These are phyloP conservation scores for Drosophila malerkotliana DNA, from an alignment of 1,140 invertebrate species.

Conservation along the genomic window DNA sequence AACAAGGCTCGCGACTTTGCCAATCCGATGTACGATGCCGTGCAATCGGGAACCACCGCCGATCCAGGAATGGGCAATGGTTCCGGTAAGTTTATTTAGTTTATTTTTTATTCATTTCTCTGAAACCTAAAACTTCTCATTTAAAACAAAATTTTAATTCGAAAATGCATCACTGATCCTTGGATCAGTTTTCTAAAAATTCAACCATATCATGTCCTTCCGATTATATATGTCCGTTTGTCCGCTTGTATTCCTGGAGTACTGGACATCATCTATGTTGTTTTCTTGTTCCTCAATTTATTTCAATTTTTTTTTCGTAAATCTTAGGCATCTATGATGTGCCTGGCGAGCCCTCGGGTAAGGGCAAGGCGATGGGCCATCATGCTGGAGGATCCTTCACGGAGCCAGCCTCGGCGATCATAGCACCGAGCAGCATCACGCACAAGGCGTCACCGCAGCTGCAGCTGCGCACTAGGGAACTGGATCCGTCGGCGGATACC, in stretches of 20 bases:
- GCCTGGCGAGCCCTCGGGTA: constrained; percentile 88
- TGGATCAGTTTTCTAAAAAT: too few relatives aligned
- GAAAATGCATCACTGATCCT: neutral
- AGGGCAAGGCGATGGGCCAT: constrained; percentile 85
- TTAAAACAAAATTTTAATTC: too few relatives aligned
- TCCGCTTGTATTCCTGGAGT: too few relatives aligned
- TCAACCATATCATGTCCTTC: neutral
- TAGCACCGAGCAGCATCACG: constrained; percentile 92
- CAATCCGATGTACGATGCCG: constrained; percentile 98
- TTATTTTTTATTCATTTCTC: too few relatives aligned
- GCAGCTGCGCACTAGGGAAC: constrained; percentile 89
- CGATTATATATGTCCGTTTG: too few relatives aligned
- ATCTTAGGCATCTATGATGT: constrained; percentile 89
- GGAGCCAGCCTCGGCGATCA: constrained; percentile 88
- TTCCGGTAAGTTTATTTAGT: too few relatives aligned
- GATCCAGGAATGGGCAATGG: constrained; percentile 86
- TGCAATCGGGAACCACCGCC: constrained; percentile 84
- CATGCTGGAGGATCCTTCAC: constrained; percentile 82
- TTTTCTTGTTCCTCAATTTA: neutral
- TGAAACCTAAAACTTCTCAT: too few relatives aligned
- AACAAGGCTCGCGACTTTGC: constrained; percentile 94
- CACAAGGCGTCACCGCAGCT: constrained; percentile 90
- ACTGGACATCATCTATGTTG: neutral
- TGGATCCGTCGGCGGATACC: constrained; percentile 94
- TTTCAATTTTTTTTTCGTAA: constrained; percentile 15